Percentiles rank a stretch among this genome's conserved stretches.
Evolutionary conservation across 2,797 vertebrate genomes (phyloP).

Genomic region (Margarornis squamiger): DNA sequence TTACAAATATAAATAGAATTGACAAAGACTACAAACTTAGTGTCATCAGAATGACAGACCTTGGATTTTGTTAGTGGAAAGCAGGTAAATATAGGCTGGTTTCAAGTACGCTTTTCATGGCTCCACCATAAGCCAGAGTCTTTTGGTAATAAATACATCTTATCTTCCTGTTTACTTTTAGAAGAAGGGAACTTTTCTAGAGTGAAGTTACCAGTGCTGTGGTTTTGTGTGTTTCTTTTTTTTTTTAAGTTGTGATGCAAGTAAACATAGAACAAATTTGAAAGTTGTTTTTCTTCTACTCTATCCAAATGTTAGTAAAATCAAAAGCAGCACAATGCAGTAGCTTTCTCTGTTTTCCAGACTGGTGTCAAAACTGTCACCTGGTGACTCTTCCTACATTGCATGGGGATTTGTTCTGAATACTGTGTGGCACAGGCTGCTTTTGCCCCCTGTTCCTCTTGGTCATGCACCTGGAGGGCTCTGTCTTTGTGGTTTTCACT

Average conservation of each 20-base stretch:
- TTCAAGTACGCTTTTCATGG: accelerated
- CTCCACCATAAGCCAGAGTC: neutral
- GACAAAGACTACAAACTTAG: neutral
- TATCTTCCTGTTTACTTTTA: neutral
- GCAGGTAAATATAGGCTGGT: neutral
- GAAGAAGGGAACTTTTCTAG: neutral
- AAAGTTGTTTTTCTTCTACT: neutral
- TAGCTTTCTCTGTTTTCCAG: neutral
- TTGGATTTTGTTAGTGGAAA: neutral
- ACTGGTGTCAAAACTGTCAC: neutral
- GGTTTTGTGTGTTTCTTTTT: accelerated
- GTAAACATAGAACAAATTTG: neutral
- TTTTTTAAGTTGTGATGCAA: neutral
- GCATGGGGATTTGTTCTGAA: neutral
- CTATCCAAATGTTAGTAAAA: neutral
- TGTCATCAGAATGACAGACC: neutral
- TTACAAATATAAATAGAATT: neutral
- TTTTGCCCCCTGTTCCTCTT: neutral
- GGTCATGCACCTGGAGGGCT: neutral
- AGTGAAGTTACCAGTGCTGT: neutral
- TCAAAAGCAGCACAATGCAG: neutral
- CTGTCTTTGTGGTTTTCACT: neutral
- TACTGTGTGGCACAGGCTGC: neutral
- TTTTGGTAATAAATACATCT: neutral
- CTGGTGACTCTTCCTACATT: neutral